phyloP scores from a whole-genome alignment of 1,140 invertebrate species.

The Drosophila pallidifrons region DNA sequence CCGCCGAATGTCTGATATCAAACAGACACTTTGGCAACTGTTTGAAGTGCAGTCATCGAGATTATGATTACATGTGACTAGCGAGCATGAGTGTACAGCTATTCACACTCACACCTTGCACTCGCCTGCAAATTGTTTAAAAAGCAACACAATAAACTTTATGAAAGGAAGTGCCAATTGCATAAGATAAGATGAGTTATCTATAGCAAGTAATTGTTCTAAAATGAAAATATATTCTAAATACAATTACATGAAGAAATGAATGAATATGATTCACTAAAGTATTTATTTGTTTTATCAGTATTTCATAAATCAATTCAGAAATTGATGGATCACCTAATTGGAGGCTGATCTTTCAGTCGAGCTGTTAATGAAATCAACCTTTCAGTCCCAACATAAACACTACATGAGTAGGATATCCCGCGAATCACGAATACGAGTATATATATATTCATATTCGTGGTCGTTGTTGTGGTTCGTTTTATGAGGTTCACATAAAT shows the following conservation, averaged over 20 bases:
- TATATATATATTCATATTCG: conserved; percentile 38
- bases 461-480: conserved; percentile 2
- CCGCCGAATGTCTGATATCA: conserved; percentile 76
- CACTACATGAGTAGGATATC: conserved; percentile 66
- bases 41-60: conserved; percentile 75
- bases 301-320: not conserved
- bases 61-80: conserved; percentile 47
- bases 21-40: conserved; percentile 81
- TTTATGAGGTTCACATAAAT: conserved; percentile 57
- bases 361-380: conserved; percentile 35
- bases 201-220: not conserved
- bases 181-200: not conserved
- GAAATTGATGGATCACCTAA: conserved; percentile 52
- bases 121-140: conserved; percentile 5
- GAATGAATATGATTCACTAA: no score
- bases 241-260: no score
- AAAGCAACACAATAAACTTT: conserved; percentile 14
- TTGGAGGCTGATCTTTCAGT: conserved; percentile 52
- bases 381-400: conserved; percentile 45
- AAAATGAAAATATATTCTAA: no score
- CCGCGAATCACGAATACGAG: conserved; percentile 23
- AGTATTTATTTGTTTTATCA: conserved; percentile 1
- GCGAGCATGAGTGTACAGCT: not conserved
- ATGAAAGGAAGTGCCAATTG: conserved; percentile 45
- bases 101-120: not conserved